Conservation (phyloP, 2,113 vertebrate species). For the Mustelus asterias region DNA sequence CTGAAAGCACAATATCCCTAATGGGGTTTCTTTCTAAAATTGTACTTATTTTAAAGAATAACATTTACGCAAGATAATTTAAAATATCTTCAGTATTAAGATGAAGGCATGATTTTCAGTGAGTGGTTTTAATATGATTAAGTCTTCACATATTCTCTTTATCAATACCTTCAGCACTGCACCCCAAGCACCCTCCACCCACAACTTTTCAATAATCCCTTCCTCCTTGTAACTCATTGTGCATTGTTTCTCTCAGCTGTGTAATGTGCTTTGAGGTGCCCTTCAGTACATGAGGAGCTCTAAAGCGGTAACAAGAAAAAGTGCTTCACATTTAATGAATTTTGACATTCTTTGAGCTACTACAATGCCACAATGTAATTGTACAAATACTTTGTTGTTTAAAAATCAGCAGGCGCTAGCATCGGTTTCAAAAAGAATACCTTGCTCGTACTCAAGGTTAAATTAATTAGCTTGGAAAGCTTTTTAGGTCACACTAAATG, state of each 20-base stretch:
- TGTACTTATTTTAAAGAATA: background rate
- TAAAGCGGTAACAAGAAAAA: background rate
- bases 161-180: background rate
- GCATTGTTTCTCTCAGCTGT: background rate
- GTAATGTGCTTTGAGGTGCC: background rate
- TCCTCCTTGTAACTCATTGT: background rate
- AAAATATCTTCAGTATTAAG: background rate
- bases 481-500: slow-evolving; percentile 8
- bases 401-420: background rate
- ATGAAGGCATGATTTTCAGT: background rate
- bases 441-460: background rate
- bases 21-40: background rate
- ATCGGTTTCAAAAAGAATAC: background rate
- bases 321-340: background rate
- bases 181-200: background rate
- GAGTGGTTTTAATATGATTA: background rate
- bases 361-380: background rate
- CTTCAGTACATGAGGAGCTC: background rate
- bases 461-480: slow-evolving; percentile 13
- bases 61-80: background rate
- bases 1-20: background rate
- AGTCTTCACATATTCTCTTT: background rate
- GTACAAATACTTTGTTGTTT: background rate
- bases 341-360: background rate
- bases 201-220: background rate